Evolutionary conservation across 1,140 invertebrate species (phyloP).

Genomic region (Anthonomus grandis): DNA sequence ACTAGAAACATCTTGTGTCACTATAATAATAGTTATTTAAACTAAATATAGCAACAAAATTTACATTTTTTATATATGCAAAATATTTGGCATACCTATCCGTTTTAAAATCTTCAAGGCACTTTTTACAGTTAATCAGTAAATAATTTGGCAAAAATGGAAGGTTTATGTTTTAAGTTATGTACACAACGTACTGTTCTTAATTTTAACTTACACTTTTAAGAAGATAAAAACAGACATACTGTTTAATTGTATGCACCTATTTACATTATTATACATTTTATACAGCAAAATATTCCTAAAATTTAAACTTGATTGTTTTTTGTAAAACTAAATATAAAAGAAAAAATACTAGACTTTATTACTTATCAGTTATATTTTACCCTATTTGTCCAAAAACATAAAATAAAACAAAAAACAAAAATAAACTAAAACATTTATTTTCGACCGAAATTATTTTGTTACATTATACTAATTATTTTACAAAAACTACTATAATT

Average conservation of each 20-base stretch:
- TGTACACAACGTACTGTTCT: slow-evolving; percentile 28
- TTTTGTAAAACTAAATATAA: too few species aligned
- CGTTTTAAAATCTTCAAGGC: slow-evolving; percentile 43
- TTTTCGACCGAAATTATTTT: slow-evolving; percentile 16
- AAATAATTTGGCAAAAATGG: slow-evolving; percentile 44
- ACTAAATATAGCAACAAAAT: too few species aligned
- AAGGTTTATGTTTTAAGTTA: slow-evolving; percentile 46
- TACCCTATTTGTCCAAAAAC: slow-evolving; percentile 46
- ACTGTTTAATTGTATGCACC: too few species aligned
- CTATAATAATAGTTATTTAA: too few species aligned
- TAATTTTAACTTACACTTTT: too few species aligned
- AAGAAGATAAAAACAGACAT: too few species aligned
- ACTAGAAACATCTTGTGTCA: too few species aligned
- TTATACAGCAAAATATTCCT: too few species aligned
- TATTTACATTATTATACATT: too few species aligned
- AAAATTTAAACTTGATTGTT: too few species aligned
- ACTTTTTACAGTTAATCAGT: slow-evolving; percentile 43
- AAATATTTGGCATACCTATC: slow-evolving; percentile 30
- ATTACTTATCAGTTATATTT: slow-evolving; percentile 22
- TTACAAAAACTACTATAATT: slow-evolving; percentile 16
- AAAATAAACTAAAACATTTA: slow-evolving; percentile 29
- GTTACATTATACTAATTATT: slow-evolving; percentile 19
- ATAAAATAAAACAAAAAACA: slow-evolving; percentile 27
- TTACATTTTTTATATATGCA: slow-evolving; percentile 17
- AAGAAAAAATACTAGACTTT: slow-evolving; percentile 8